Percentiles rank a stretch among this genome's conserved stretches.
These are phyloP conservation scores for Potorous gilbertii DNA, from an alignment of 2,797 vertebrate genomes.

Conservation along the genomic window DNA sequence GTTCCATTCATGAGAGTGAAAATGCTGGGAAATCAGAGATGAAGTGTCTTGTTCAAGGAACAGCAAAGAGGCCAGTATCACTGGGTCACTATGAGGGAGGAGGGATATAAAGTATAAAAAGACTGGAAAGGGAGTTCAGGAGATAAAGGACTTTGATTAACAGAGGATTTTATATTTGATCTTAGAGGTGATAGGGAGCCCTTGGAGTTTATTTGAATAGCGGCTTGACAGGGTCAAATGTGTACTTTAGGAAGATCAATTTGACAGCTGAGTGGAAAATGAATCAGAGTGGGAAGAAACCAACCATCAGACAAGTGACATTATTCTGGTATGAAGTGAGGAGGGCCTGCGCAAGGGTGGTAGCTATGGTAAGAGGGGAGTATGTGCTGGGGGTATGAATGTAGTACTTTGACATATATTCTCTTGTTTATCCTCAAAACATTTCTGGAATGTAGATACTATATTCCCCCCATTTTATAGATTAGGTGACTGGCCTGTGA, in stretches of 20 bases:
- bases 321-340: not conserved
- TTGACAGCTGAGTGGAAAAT: not conserved
- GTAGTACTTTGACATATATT: not conserved
- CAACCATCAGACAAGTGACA: not conserved
- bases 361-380: not conserved
- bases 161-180: not conserved
- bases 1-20: not conserved
- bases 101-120: not conserved
- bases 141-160: not conserved
- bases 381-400: not conserved
- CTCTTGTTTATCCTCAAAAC: not conserved
- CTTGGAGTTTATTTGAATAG: not conserved
- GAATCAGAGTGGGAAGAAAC: not conserved
- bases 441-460: not conserved
- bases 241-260: not conserved
- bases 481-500: not conserved
- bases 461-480: accelerated
- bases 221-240: not conserved
- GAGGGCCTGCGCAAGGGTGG: not conserved
- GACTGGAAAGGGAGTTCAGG: not conserved
- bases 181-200: not conserved
- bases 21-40: not conserved
- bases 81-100: not conserved
- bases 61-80: not conserved
- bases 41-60: not conserved